Base-by-base conservation (phyloP, 37 sponge, comb jelly and placozoan genomes). In the Spongia lamella region DNA sequence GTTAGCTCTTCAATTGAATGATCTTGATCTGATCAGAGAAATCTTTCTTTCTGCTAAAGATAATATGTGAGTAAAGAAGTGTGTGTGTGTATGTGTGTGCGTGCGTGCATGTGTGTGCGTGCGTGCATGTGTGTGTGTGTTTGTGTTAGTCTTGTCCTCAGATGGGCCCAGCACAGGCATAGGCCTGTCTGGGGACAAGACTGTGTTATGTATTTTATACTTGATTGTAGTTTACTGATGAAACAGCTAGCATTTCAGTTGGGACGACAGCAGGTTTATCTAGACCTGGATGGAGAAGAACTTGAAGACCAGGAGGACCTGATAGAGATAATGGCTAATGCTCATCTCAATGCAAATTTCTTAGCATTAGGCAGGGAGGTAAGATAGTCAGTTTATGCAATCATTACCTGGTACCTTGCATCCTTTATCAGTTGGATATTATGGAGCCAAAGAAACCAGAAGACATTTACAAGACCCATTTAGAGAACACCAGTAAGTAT, bases 371-470 rank as follows among this genome's bases (percentile, higher is more conserved):
- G 88, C 29, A 77, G 99, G 78, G 99, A 97, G 89, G 96, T 95
- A 61, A 22, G 75, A 72, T 73, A 0, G 69, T 50, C 29, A 13
- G n/a, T 33, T 57, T 17, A 26, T 83, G 19, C 16, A 9, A 24
- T 25, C 14, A 68, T 34, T 30, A 39, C 33, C 55, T 13, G 19
- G 19, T 37, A 29, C n/a, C 36, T 47, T 69, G 43, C 37, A 36
- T 40, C 51, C 33, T 47, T 58, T 33, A 57, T 9, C 47, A 95
- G 93, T 76, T 97, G 76, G 99, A 97, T 75, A 97, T 97, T 63
- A 89, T 97, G 88, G 99, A 97, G 66, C 99, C 99, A 19, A 97
- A 97, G 77, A 79, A 89, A 26, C 99, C 99, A 53, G 99, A 97
- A 59, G 92, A 97, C 64, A 94, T 97, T 56, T 94, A 92, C 84